Base-by-base conservation (phyloP, 2,113 vertebrate genomes). In the Dicrurus megarhynchus region DNA sequence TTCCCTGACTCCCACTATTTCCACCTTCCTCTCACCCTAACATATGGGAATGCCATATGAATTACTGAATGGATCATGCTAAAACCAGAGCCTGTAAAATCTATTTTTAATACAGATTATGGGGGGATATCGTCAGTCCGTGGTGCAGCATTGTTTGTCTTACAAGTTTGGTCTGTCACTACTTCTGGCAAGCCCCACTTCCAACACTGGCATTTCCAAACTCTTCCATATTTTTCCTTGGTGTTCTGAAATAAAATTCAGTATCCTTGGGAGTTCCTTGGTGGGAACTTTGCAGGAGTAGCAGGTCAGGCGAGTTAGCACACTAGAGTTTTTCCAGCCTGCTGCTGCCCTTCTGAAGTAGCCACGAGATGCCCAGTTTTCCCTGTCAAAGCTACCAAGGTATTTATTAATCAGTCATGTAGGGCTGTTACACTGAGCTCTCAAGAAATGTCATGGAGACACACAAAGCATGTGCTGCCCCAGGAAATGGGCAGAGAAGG, bases 11-110 rank as follows among this genome's bases (percentile, higher is more conserved):
- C 95, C 95, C 71, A 94, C 93, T 50, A 59, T 59, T 85, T 86
- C 85, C 92, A 97, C 95, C 95, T 96, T 95, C 70, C 70, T 94
- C 85, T 96, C 92, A 94, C 96, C 93, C 93, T 84, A 95, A 74
- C 93, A 96, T 92, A 96, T 90, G 95, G 95, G 86, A 75, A 84
- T 79, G 83, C 90, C 92, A 87, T 84, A 90, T 68, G 92, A 96
- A 92, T 92, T 96, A 84, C 83, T 92, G 83, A 96, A 94, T 82
- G 88, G 90, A 94, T 94, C 79, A 68, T 42, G 49, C 83, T 96
- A 81, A 93, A 96, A 92, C 18, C 16, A 41, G 92, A 93, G 88
- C 60, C 79, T 60, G 46, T 9, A 86, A 60, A 47, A 65, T 53
- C 88, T 95, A 94, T 92, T 96, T 97, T 96, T 94, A 92, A 75